phyloP scores from a whole-genome alignment of 2,888 invertebrate genomes.

The Cephonodes hylas region DNA sequence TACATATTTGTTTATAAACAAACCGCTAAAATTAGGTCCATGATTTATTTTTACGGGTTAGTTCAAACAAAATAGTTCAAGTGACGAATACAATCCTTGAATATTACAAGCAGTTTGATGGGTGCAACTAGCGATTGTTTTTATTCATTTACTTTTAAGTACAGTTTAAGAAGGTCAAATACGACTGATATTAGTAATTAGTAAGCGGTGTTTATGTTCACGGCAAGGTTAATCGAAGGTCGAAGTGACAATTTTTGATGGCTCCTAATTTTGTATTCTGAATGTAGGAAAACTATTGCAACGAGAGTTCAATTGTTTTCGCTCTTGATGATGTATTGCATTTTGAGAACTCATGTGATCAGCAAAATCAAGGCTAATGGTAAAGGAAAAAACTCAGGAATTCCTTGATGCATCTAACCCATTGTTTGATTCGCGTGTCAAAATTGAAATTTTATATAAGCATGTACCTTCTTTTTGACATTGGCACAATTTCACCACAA shows the following conservation, averaged over 20 bases:
- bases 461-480: neutral
- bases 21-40: too few species aligned
- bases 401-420: neutral
- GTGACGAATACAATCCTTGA: neutral
- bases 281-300: slow-evolving; percentile 29
- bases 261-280: slow-evolving; percentile 47
- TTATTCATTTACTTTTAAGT: slow-evolving; percentile 19
- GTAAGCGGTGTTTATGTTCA: slow-evolving; percentile 39
- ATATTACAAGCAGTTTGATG: neutral
- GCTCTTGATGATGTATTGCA: slow-evolving; percentile 17
- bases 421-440: slow-evolving; percentile 4
- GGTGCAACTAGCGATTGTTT: slow-evolving; percentile 30
- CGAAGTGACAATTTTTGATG: slow-evolving; percentile 42
- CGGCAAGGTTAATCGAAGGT: slow-evolving; percentile 46
- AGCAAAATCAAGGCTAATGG: slow-evolving; percentile 22
- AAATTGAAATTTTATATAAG: neutral
- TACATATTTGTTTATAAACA: too few species aligned
- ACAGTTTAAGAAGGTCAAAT: slow-evolving; percentile 35
- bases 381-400: slow-evolving; percentile 25
- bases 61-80: neutral
- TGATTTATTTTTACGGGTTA: neutral
- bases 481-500: slow-evolving; percentile 1
- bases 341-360: slow-evolving; percentile 23
- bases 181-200: slow-evolving; percentile 42
- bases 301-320: slow-evolving; percentile 23